Evolutionary conservation across 2,113 vertebrate species (phyloP).

Genomic region (Amphiprion percula): DNA sequence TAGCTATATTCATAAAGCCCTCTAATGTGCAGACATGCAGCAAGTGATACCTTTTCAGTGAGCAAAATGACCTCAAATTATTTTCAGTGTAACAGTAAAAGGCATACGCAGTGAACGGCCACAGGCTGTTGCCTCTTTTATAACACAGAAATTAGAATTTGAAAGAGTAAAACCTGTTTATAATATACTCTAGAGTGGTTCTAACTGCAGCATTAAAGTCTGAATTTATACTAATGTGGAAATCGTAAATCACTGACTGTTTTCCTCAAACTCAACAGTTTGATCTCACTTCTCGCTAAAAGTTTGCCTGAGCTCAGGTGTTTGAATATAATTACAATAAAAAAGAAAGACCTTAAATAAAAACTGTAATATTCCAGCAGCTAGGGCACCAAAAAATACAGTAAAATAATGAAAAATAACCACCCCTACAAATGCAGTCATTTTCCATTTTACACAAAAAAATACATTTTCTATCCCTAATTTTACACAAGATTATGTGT

Average conservation of each 20-base stretch:
- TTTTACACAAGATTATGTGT: too few species aligned
- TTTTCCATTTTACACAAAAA: too few species aligned
- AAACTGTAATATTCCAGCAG: too few species aligned
- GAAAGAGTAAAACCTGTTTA: background rate
- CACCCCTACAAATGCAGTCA: too few species aligned
- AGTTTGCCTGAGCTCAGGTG: background rate
- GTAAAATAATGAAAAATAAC: too few species aligned
- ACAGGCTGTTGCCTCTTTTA: background rate
- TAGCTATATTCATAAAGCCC: background rate
- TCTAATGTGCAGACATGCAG: background rate
- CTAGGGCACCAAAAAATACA: too few species aligned
- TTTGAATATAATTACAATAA: too few species aligned
- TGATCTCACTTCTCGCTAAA: background rate
- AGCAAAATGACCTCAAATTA: conserved; percentile 1
- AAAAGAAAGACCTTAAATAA: too few species aligned
- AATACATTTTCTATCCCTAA: too few species aligned
- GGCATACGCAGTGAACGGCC: background rate
- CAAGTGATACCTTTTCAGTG: background rate
- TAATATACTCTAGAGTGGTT: too few species aligned
- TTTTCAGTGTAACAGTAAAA: conserved; percentile 23
- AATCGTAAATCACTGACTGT: too few species aligned
- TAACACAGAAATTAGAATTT: conserved; percentile 14
- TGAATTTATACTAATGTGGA: background rate
- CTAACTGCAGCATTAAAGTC: background rate
- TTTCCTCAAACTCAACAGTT: too few species aligned